Base-by-base conservation (phyloP, 2,113 vertebrate genomes). In the Triplophysa rosa region DNA sequence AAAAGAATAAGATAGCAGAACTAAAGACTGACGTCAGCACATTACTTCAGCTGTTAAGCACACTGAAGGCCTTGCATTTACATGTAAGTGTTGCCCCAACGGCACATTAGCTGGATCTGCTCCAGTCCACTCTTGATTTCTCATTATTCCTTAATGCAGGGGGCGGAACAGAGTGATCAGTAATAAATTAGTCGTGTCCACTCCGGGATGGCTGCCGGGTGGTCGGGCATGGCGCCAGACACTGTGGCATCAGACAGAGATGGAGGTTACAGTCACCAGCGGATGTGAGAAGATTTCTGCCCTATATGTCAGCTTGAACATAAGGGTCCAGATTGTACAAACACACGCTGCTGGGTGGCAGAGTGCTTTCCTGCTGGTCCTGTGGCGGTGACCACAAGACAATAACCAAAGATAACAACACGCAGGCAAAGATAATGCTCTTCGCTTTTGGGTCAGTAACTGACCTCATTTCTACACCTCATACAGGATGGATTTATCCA, bases 251-350 rank as follows among this genome's bases (percentile, higher is more conserved):
- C 73, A 76, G 73, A 76, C 61, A 3, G 62, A 26, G 62, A 76
- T 76, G 73, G 62, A 37, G 73, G 40, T 65, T 76, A 54, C 26
- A 54, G 73, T 76, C 62, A 54, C 62, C 26, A 76, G 62, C 26
- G 73, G 73, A 76, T 62, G 59, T 71, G 73, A 65, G 73, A 75
- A 77, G 77, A 77, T 79, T 78, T 79, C 78, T 82, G 71, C 77
- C 67, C 77, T 79, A 76, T 45, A 76, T 76, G 73, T 76, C 73
- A 76, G 61, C 62, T 62, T 64, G 73, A 76, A 65, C 73, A 76
- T 49, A 76, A 76, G 62, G 73, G 40, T 65, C 73, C 73, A 76
- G 73, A 76, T 76, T 76, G 73, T 64, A 42, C 40, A 65, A 76
- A 65, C 73, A 76, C 62, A 76, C 65, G 62, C 45, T 76, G 73